These are phyloP conservation scores for Crotalus helleri DNA, from an alignment of 2,113 vertebrate genomes.

Conservation along the genomic window DNA sequence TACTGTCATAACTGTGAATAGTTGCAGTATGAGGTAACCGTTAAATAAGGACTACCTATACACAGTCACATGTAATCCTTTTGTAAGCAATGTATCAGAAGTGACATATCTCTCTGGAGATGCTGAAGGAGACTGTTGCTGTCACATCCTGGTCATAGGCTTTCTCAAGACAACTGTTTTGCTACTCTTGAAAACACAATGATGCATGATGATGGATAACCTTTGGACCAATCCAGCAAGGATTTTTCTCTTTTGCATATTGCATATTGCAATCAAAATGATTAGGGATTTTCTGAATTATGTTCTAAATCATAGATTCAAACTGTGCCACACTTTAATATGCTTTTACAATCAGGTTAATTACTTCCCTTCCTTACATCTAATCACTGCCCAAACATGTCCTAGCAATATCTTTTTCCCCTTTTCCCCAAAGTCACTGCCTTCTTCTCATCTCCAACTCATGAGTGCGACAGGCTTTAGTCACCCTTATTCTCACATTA, in stretches of 20 bases:
- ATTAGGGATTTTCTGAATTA: background rate
- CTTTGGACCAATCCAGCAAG: background rate
- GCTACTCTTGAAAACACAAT: background rate
- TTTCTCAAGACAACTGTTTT: background rate
- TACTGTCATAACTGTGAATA: background rate
- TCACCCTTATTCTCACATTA: background rate
- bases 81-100: background rate
- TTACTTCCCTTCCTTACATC: background rate
- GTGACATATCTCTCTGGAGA: background rate
- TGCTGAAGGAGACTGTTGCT: background rate
- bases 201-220: background rate
- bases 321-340: background rate
- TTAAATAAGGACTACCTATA: background rate
- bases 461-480: background rate
- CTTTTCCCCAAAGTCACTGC: background rate
- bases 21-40: background rate
- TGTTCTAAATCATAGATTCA: background rate
- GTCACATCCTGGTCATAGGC: background rate
- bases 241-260: background rate
- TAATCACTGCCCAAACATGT: background rate
- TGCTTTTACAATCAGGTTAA: background rate
- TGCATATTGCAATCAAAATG: background rate
- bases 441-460: background rate
- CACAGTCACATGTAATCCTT: background rate
- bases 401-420: background rate